phyloP scores from a whole-genome alignment of 2,797 vertebrate genomes.

The Bradypus variegatus region DNA sequence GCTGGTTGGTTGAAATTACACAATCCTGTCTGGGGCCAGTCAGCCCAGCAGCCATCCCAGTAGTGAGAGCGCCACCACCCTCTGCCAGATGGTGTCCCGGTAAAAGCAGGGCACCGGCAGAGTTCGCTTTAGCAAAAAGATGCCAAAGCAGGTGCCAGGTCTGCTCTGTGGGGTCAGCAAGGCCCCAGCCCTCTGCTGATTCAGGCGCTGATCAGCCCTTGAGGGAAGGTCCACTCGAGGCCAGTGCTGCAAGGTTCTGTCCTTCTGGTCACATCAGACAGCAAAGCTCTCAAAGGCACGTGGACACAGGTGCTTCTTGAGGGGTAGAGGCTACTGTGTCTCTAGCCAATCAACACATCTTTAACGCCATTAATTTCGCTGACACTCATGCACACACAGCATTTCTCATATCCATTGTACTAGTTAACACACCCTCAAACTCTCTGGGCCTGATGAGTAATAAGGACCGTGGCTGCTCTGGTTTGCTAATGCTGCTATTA shows the following conservation, averaged over 20 bases:
- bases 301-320: neutral
- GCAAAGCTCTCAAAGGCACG: neutral
- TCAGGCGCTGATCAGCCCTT: rapidly evolving
- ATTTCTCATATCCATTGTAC: neutral
- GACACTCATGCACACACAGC: neutral
- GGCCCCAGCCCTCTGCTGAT: neutral
- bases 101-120: no score
- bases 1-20: no score
- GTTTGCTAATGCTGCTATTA: no score
- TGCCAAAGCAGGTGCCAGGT: rapidly evolving
- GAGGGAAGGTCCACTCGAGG: neutral
- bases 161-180: neutral
- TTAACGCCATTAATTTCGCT: neutral
- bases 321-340: neutral
- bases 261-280: neutral
- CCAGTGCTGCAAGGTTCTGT: neutral
- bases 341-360: no score
- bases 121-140: rapidly evolving
- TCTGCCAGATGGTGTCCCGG: neutral
- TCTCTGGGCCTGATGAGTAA: neutral
- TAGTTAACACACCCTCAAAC: neutral
- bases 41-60: rapidly evolving
- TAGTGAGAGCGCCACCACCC: no score
- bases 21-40: neutral
- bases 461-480: neutral